These are phyloP conservation scores for Drosophila kambysellisi DNA, from an alignment of 2,888 invertebrate genomes.

Conservation along the genomic window DNA sequence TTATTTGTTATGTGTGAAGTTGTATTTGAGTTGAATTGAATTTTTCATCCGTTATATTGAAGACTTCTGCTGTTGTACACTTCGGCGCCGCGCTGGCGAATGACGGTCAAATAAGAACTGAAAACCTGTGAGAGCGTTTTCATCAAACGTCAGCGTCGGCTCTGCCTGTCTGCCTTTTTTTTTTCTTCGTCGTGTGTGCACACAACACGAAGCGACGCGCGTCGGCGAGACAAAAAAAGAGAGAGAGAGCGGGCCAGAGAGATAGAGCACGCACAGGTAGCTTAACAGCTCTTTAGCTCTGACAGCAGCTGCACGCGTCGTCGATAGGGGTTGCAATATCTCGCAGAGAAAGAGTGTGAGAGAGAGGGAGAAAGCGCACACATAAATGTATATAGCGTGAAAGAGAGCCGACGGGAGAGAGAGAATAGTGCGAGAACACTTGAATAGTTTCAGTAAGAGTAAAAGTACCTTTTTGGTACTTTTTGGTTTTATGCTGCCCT, in stretches of 20 bases:
- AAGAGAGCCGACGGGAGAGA: slow-evolving; percentile 7
- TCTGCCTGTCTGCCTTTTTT: slow-evolving; percentile 15
- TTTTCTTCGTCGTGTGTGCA: slow-evolving; percentile 33
- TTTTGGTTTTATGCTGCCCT: slow-evolving; percentile 53
- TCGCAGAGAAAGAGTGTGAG: background rate
- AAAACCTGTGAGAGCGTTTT: slow-evolving; percentile 70
- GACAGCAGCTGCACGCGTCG: slow-evolving; percentile 11
- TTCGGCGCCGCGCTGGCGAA: slow-evolving; percentile 77
- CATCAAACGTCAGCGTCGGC: slow-evolving; percentile 44
- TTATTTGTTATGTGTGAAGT: slow-evolving; percentile 7
- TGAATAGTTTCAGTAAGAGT: slow-evolving; percentile 35
- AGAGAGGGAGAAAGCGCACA: background rate
- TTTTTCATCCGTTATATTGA: slow-evolving; percentile 62
- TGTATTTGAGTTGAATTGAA: slow-evolving; percentile 31
- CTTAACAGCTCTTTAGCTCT: slow-evolving; percentile 5
- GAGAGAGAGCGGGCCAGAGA: slow-evolving; percentile 4
- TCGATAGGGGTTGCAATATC: slow-evolving; percentile 11
- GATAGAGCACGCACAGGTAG: slow-evolving; percentile 27
- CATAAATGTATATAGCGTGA: slow-evolving; percentile 11
- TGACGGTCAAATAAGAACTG: slow-evolving; percentile 79
- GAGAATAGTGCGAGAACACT: background rate
- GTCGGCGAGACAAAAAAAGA: slow-evolving; percentile 24
- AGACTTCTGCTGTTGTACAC: slow-evolving; percentile 73
- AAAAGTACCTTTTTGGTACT: slow-evolving; percentile 57
- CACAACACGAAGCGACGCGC: slow-evolving; percentile 29